Evolutionary conservation across 2,797 vertebrate species (phyloP).

Genomic region (Taenioides sp.): DNA sequence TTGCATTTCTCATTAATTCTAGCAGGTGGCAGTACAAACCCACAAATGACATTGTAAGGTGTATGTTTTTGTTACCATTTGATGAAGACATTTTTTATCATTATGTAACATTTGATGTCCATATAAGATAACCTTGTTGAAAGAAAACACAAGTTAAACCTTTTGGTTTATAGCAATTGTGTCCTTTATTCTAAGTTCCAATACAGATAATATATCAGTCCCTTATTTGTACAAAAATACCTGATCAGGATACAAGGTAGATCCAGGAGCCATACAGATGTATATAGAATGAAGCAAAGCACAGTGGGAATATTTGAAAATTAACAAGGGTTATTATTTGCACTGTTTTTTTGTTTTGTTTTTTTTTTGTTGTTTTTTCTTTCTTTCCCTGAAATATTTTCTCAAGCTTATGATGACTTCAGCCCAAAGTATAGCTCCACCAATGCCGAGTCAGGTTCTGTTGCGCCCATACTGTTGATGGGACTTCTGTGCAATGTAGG

Average conservation of each 20-base stretch:
- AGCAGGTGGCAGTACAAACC: background rate
- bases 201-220: constrained; percentile 96
- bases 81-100: background rate
- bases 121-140: background rate
- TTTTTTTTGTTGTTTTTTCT: too few species aligned
- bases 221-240: constrained; percentile 99
- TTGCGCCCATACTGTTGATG: constrained; percentile 57
- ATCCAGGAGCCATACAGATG: constrained; percentile 89
- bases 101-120: background rate
- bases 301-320: constrained; percentile 74
- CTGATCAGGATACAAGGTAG: constrained; percentile 95
- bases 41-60: background rate
- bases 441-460: constrained; percentile 40
- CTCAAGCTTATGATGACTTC: constrained; percentile 76
- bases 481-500: constrained; percentile 65
- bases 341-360: too few species aligned
- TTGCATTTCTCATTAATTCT: background rate
- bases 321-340: constrained; percentile 39
- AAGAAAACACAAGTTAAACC: constrained; percentile 32
- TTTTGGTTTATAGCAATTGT: constrained; percentile 85
- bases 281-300: constrained; percentile 88
- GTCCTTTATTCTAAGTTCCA: constrained; percentile 99
- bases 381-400: constrained; percentile 80
- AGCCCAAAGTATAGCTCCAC: constrained; percentile 69
- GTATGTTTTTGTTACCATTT: background rate